These are phyloP conservation scores for Galleria mellonella DNA, from an alignment of 1,140 invertebrate species.

Conservation along the genomic window DNA sequence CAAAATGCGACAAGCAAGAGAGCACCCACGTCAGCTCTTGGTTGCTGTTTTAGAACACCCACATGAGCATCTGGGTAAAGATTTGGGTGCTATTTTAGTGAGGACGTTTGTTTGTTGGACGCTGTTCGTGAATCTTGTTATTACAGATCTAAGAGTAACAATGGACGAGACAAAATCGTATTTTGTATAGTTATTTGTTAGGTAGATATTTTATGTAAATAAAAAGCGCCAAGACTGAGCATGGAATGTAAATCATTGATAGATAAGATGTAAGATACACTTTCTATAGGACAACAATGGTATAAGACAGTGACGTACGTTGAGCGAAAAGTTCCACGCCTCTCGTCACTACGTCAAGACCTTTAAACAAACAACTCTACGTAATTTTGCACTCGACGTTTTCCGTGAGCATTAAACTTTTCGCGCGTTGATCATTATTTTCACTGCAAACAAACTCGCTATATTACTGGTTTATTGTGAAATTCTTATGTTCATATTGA, in stretches of 20 bases:
- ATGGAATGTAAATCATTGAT: background rate
- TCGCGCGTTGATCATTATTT: constrained; percentile 23
- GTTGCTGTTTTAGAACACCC: too few species aligned
- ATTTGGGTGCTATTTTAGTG: too few species aligned
- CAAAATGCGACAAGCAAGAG: too few species aligned
- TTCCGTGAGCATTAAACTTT: constrained; percentile 14
- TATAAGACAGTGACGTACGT: constrained; percentile 29
- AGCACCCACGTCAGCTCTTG: too few species aligned
- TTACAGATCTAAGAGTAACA: too few species aligned
- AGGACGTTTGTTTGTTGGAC: too few species aligned
- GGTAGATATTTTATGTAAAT: too few species aligned
- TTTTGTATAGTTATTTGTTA: too few species aligned
- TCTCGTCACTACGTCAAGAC: constrained; percentile 41
- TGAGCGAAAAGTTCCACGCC: constrained; percentile 54
- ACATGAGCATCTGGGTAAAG: too few species aligned
- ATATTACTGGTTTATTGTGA: constrained; percentile 14
- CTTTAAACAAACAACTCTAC: constrained; percentile 47
- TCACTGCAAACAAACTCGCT: constrained; percentile 16
- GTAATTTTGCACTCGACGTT: constrained; percentile 21
- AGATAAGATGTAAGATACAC: background rate
- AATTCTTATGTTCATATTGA: constrained; percentile 6
- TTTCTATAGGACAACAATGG: constrained; percentile 9
- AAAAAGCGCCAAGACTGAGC: too few species aligned
- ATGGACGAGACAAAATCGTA: too few species aligned
- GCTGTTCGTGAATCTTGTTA: too few species aligned